phyloP scores from a whole-genome alignment of 1,140 invertebrate genomes.

The Zelostemma sp. region DNA sequence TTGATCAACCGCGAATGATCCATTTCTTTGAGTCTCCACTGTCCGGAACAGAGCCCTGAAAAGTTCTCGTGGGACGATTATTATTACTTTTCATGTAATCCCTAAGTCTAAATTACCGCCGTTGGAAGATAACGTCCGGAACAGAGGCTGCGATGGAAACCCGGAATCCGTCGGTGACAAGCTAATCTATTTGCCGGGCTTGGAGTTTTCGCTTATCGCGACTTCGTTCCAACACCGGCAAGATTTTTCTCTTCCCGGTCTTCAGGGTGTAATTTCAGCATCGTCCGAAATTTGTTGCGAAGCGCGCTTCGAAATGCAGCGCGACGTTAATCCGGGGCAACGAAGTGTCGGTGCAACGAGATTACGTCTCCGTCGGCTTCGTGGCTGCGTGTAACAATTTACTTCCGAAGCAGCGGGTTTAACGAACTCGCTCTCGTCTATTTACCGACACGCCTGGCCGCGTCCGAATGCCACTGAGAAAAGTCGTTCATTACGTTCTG shows the following conservation, averaged over 20 bases:
- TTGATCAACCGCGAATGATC: no score
- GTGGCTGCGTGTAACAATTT: conserved; percentile 1
- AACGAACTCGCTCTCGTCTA: conserved; percentile 25
- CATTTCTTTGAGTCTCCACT: not conserved
- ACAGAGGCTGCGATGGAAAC: not conserved
- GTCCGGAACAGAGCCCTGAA: not conserved
- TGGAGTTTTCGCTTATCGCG: not conserved
- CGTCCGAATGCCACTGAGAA: conserved; percentile 13
- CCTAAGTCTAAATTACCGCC: not conserved
- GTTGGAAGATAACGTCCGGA: not conserved
- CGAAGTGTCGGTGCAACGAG: not conserved
- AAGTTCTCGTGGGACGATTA: not conserved
- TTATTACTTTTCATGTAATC: not conserved
- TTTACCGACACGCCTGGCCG: conserved; percentile 25
- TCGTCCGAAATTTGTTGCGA: no score
- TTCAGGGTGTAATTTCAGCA: no score
- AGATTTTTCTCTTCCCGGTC: no score
- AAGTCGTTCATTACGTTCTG: no score
- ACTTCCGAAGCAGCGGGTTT: conserved; percentile 9
- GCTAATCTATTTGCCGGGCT: conserved; percentile 1
- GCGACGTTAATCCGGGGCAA: not conserved
- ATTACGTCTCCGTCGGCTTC: not conserved
- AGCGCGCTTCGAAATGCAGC: not conserved
- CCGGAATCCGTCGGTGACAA: not conserved
- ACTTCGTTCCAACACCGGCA: not conserved